Evolutionary conservation across 2,888 invertebrate genomes (phyloP).

Genomic region (Hipparchia sbordonii): DNA sequence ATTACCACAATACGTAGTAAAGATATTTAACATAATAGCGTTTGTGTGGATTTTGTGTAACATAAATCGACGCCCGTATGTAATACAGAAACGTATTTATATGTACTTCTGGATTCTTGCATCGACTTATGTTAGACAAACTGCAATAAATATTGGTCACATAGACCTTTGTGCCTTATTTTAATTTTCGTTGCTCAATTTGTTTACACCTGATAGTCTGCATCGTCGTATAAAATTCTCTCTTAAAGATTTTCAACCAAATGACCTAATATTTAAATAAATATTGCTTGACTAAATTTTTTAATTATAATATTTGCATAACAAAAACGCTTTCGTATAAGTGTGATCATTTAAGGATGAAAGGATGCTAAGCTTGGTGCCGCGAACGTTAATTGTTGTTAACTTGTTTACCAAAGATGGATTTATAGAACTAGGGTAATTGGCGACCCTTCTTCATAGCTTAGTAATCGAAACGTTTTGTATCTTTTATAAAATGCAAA

Average conservation of each 20-base stretch:
- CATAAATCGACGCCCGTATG: constrained; percentile 4
- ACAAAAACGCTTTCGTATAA: constrained; percentile 38
- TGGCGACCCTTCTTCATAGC: constrained; percentile 69
- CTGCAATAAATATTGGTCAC: constrained; percentile 58
- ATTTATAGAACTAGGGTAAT: constrained; percentile 64
- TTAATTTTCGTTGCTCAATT: constrained; percentile 72
- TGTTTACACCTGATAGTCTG: constrained; percentile 70
- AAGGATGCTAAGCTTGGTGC: constrained; percentile 54
- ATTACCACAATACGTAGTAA: constrained; percentile 13
- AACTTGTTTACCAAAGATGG: constrained; percentile 80
- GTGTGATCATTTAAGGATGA: constrained; percentile 29
- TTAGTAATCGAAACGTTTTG: constrained; percentile 76
- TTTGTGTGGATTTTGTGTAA: not conserved
- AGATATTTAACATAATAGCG: constrained; percentile 6
- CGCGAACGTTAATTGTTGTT: constrained; percentile 70
- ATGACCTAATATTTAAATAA: constrained; percentile 25
- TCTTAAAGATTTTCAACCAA: constrained; percentile 24
- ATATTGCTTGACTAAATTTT: constrained; percentile 43
- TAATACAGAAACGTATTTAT: not conserved
- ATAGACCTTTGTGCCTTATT: constrained; percentile 73
- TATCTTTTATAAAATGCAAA: constrained; percentile 78
- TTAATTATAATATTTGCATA: constrained; percentile 27
- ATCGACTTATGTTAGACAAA: constrained; percentile 31
- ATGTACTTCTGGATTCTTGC: not conserved
- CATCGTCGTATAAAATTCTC: constrained; percentile 36